These are phyloP conservation scores for Leptinotarsa defecta DNA, from an alignment of 1,140 invertebrate species.

Conservation along the genomic window DNA sequence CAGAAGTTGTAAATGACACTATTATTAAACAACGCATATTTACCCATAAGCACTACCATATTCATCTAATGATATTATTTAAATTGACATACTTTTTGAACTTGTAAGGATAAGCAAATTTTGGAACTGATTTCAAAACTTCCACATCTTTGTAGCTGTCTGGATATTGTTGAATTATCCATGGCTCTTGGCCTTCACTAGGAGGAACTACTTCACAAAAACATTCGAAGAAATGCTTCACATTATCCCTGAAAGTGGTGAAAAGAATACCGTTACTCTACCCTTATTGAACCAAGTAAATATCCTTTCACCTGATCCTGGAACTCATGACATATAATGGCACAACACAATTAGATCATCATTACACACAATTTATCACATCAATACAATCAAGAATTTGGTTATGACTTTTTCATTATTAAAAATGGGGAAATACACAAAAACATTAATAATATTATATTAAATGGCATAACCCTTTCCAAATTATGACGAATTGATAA, in stretches of 20 bases:
- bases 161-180: constrained; percentile 79
- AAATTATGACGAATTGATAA: no score
- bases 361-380: not conserved
- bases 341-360: constrained; percentile 7
- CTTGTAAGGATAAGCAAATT: constrained; percentile 85
- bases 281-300: not conserved
- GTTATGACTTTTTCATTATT: not conserved
- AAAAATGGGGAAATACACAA: not conserved
- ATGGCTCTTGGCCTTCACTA: constrained; percentile 65
- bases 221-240: constrained; percentile 79
- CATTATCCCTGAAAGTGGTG: constrained; percentile 68
- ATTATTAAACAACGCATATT: no score
- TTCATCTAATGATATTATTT: constrained; percentile 16
- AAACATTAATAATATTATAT: not conserved
- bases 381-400: not conserved
- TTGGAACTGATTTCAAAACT: constrained; percentile 77
- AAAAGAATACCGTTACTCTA: constrained; percentile 3
- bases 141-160: constrained; percentile 75
- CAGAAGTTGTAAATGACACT: constrained; percentile 5
- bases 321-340: constrained; percentile 32
- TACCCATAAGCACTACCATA: no score
- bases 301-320: constrained; percentile 34
- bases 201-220: constrained; percentile 80
- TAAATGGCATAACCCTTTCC: no score
- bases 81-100: constrained; percentile 70